These are phyloP conservation scores for Chrysina gloriosa DNA, from an alignment of 2,888 invertebrate species.

Conservation along the genomic window DNA sequence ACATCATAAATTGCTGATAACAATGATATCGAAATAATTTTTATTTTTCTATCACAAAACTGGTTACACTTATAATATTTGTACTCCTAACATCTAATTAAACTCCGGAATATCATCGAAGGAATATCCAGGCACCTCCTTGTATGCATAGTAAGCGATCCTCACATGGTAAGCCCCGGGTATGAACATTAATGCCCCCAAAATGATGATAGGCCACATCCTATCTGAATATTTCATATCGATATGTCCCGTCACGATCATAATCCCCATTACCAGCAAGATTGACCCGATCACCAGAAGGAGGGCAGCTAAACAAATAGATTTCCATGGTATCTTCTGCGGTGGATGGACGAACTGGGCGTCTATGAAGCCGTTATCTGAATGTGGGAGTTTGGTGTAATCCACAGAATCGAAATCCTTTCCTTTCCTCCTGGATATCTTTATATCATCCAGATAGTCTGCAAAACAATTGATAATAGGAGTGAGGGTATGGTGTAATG, in stretches of 20 bases:
- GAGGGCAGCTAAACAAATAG: constrained; percentile 80
- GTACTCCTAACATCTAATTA: too few relatives aligned
- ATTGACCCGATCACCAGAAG: constrained; percentile 82
- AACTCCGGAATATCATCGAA: constrained; percentile 92
- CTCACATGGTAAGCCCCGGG: constrained; percentile 92
- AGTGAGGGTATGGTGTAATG: too few relatives aligned
- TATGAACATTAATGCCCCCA: constrained; percentile 90
- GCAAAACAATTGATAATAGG: too few relatives aligned
- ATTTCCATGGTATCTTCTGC: constrained; percentile 85
- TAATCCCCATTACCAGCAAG: constrained; percentile 68
- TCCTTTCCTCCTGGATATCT: constrained; percentile 73
- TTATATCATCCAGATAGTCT: constrained; percentile 66
- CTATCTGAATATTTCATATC: constrained; percentile 87
- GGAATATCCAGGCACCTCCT: constrained; percentile 85
- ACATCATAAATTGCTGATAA: too few relatives aligned
- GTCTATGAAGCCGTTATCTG: constrained; percentile 76
- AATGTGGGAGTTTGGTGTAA: constrained; percentile 69
- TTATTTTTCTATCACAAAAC: too few relatives aligned
- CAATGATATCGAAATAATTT: too few relatives aligned
- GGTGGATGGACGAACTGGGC: constrained; percentile 76
- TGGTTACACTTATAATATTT: too few relatives aligned
- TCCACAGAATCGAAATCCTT: constrained; percentile 73
- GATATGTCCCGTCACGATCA: constrained; percentile 85
- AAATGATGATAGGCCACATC: constrained; percentile 88
- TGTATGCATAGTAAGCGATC: constrained; percentile 87